Conservation (phyloP, 2,797 vertebrate genomes). For the Babyrousa celebensis region DNA sequence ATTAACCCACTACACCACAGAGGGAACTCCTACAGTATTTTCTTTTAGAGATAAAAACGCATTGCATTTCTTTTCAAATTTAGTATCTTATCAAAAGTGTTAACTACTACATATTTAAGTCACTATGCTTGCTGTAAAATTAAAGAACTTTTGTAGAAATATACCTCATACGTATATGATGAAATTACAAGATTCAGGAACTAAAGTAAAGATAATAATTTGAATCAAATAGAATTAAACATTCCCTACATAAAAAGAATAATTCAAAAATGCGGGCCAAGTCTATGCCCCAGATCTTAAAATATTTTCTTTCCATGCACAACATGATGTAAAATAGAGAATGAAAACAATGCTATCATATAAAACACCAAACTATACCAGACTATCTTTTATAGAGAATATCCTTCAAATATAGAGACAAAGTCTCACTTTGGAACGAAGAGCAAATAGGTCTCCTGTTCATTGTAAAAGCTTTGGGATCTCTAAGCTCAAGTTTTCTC, state of each 20-base stretch:
- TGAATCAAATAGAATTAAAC: conserved; percentile 42
- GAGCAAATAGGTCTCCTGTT: neutral
- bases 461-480: neutral
- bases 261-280: neutral
- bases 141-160: neutral
- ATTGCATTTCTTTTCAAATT: neutral
- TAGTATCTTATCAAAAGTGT: neutral
- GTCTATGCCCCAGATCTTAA: neutral
- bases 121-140: neutral
- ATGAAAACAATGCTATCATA: neutral
- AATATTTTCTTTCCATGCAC: neutral
- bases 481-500: neutral
- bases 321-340: neutral
- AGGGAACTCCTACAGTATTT: neutral
- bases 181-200: neutral
- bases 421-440: neutral
- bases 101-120: neutral
- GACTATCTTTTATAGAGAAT: neutral
- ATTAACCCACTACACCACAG: too few species aligned
- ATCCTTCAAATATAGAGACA: neutral
- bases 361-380: neutral
- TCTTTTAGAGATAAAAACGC: neutral
- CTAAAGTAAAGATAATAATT: neutral
- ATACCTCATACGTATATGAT: neutral
- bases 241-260: neutral